Evolutionary conservation across 1,140 invertebrate species (phyloP), one percentile per base, ranked within the genome.

Genomic region (Pomacea maculata): DNA sequence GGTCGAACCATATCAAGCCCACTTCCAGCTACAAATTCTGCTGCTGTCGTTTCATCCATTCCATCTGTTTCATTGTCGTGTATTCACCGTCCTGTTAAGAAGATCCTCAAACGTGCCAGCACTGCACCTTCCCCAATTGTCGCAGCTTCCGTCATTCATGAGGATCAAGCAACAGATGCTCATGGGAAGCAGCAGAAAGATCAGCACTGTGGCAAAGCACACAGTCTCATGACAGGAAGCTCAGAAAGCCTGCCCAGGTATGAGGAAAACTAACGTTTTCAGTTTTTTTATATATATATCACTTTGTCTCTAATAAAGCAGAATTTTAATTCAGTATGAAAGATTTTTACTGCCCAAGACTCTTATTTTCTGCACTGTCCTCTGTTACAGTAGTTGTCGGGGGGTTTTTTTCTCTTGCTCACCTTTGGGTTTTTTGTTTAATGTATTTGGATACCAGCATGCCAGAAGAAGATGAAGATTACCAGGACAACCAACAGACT

Each of bases 181-280:
- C 45, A 45, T 67, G 78, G 65, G 73, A 75, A 82, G 73, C 70
- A 65, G 57, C 73, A 67, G 45, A 76, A 70, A 77, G 82, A 85
- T 1, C 63, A 68, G 70, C 82, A 83, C 57, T 80, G 83, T 67
- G 78, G 79, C 61, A 82, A 86, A 10, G 83, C 87, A 15, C 63
- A 88, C 82, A 90, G 89, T 82, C 84, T 90, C 82, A 87, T 88
- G 61, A 89, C 87, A 19, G 89, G 87, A 52, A 91, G 90, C 82
- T 85, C 88, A 65, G 90, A 91, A 72, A 90, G 89, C 80, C 83
- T 91, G 52, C 88, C 90, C 55, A 90, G 89, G 90, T 91, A 82
- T 61, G 11, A 8, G 11, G 57, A 14, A 45, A 61, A 61, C 57
- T 4, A 2, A 61, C 5, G 57, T 8, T 9, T 61, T 61, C 4